Base-by-base conservation (phyloP, 1,140 invertebrate species). In the Hetaerina americana region DNA sequence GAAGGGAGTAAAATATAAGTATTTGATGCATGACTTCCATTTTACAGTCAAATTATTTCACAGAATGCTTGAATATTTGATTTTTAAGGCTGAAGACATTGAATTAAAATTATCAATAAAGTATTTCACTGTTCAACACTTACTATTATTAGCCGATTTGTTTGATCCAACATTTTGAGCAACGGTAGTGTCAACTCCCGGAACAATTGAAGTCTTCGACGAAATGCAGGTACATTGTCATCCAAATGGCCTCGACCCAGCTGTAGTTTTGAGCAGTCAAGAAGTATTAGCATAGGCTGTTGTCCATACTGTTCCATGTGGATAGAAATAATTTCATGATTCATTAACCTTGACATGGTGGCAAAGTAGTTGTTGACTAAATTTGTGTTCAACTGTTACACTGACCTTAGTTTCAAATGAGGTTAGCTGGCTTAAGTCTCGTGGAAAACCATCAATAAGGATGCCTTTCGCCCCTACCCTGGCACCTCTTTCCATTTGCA, bases 381-480 rank as follows among this genome's bases (percentile, higher is more conserved):
- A n/a, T n/a, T n/a, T n/a, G n/a, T n/a, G n/a, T n/a, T n/a, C n/a
- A n/a, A n/a, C n/a, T n/a, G n/a, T n/a, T 68, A 3, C 27, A 68
- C 27, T 68, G 18, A 68, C 67, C 94, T 86, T 93, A 90, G 66
- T 85, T 80, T 97, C 90, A 80, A 96, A 96, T 75, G 89, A 86
- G 66, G 88, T 85, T 72, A 92, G 89, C 83, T 97, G 94, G 68
- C 88, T 87, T 74, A 95, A 82, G 76, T 96, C 92, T 69, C 94
- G 83, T 0, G 95, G 95, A 81, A 91, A 97, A 0, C 94, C 94
- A 79, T 96, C 94, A 28, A 97, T 87, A 69, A 97, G 85, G 72
- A 96, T 88, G 15, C 94, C 94, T 24, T 85, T 82, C 73, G 80
- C 79, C 67, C 84, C 81, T 0, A 78, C 81, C 72, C 40, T 57